Evolutionary conservation across 2,797 vertebrate genomes (phyloP).

Genomic region (Eulemur albifrons): DNA sequence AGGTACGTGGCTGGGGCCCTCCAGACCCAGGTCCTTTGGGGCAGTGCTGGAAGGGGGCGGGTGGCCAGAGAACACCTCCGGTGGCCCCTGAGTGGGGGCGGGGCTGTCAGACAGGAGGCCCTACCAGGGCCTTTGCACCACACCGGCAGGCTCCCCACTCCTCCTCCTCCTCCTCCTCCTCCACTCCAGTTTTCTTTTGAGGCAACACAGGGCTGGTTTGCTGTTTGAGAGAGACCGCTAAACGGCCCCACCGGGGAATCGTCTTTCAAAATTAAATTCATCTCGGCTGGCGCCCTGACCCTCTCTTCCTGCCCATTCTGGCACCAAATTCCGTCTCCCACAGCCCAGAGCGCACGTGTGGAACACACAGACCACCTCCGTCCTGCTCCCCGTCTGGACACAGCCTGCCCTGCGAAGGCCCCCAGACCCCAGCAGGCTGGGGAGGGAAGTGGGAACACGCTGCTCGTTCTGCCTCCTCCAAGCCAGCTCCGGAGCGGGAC

Average conservation of each 20-base stretch:
- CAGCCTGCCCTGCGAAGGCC: neutral
- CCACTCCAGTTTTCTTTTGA: neutral
- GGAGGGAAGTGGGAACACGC: conserved; percentile 42
- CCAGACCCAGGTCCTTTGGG: neutral
- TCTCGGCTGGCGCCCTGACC: conserved; percentile 24
- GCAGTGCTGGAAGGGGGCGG: neutral
- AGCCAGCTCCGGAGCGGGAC: neutral
- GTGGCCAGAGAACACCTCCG: neutral
- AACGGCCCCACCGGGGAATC: neutral
- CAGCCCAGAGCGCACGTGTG: neutral
- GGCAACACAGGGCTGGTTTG: neutral
- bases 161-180: neutral
- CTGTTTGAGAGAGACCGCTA: neutral
- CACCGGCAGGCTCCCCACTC: neutral
- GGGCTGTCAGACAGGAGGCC: neutral
- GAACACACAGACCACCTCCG: conserved; percentile 36
- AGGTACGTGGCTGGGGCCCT: neutral
- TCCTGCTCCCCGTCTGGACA: neutral
- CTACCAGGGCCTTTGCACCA: neutral
- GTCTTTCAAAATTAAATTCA: conserved; percentile 60
- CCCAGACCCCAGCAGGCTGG: neutral
- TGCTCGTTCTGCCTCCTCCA: conserved; percentile 22
- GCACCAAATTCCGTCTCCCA: conserved; percentile 32
- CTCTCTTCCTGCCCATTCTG: neutral
- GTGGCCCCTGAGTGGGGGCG: neutral